These are phyloP conservation scores for Stegodyphus mimosarum DNA, from an alignment of 1,140 invertebrate species.

Conservation along the genomic window DNA sequence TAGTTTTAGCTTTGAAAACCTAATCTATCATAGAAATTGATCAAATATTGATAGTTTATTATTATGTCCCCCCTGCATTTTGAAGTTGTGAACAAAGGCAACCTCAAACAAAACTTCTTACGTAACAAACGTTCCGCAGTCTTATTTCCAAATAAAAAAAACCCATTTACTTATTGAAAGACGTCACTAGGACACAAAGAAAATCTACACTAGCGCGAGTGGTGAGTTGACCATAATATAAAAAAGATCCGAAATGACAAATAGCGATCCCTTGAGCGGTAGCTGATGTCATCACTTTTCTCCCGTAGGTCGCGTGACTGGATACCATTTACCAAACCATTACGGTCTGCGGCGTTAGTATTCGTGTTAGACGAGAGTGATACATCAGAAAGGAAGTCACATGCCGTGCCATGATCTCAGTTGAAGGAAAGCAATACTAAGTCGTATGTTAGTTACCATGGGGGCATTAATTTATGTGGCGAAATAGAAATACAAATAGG, in stretches of 20 bases:
- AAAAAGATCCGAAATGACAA: constrained; percentile 26
- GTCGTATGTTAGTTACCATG: constrained; percentile 28
- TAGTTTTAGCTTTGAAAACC: too few relatives aligned
- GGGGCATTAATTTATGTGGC: constrained; percentile 37
- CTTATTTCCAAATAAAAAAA: too few relatives aligned
- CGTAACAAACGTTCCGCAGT: too few relatives aligned
- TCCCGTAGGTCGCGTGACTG: constrained; percentile 33
- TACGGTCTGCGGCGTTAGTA: constrained; percentile 41
- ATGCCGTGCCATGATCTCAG: not conserved
- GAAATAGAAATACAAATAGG: constrained; percentile 33
- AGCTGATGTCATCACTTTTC: constrained; percentile 51
- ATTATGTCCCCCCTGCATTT: too few relatives aligned
- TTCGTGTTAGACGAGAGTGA: constrained; percentile 38
- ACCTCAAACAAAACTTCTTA: too few relatives aligned
- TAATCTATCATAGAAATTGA: too few relatives aligned
- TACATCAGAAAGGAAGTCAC: constrained; percentile 25
- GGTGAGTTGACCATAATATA: too few relatives aligned
- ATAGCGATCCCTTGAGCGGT: not conserved
- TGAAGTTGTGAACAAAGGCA: too few relatives aligned
- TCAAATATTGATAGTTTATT: too few relatives aligned
- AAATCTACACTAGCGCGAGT: too few relatives aligned
- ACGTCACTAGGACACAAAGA: too few relatives aligned
- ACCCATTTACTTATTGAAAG: too few relatives aligned
- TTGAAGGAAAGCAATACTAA: not conserved
- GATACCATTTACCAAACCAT: constrained; percentile 43